Conservation (phyloP, 1,140 invertebrate genomes). For the Drosophila hydei region DNA sequence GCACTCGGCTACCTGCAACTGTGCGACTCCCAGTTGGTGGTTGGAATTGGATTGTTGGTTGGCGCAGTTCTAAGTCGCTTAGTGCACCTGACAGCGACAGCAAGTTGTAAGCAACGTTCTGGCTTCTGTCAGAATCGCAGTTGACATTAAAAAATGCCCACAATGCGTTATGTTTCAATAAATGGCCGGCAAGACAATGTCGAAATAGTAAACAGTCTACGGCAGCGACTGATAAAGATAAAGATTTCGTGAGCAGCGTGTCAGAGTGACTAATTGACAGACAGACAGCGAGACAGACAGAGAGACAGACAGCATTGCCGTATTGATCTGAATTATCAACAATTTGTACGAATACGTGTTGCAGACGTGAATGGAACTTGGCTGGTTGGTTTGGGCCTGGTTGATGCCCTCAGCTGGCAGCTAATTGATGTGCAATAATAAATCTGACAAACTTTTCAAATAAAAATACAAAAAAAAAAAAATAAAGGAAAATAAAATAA, state of each 20-base stretch:
- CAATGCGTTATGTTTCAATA: constrained; percentile 76
- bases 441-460: constrained; percentile 54
- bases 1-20: constrained; percentile 78
- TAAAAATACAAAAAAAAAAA: neutral
- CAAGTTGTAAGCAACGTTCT: constrained; percentile 5
- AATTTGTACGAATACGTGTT: constrained; percentile 67
- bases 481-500: neutral
- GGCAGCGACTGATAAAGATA: constrained; percentile 48
- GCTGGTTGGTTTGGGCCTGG: constrained; percentile 2
- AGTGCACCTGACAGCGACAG: constrained; percentile 20
- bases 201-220: constrained; percentile 66
- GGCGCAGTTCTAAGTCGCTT: constrained; percentile 3
- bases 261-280: constrained; percentile 72
- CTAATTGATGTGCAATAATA: constrained; percentile 75
- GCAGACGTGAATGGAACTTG: constrained; percentile 16
- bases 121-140: constrained; percentile 27
- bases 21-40: constrained; percentile 59
- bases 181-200: constrained; percentile 60
- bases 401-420: constrained; percentile 32
- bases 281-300: constrained; percentile 9
- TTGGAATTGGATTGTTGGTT: neutral
- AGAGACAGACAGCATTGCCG: constrained; percentile 16
- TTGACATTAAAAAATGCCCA: constrained; percentile 79
- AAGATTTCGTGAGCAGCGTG: constrained; percentile 48
- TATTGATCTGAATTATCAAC: constrained; percentile 74